These are phyloP conservation scores for Quadroppia sp. DNA, from an alignment of 2,888 invertebrate genomes.

Conservation along the genomic window DNA sequence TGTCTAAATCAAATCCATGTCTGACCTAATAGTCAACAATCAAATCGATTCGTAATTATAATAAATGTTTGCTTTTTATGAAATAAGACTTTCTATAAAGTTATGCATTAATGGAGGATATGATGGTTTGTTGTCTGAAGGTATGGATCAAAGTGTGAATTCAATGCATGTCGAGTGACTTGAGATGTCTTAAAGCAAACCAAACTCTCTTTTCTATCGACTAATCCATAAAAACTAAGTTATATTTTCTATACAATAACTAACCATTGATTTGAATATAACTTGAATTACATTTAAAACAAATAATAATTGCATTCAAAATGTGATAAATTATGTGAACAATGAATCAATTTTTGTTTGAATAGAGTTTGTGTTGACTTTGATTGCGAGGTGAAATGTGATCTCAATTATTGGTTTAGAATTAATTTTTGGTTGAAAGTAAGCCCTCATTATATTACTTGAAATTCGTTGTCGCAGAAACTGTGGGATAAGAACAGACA, in stretches of 20 bases:
- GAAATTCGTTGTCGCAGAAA: conserved; percentile 11
- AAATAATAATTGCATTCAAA: background rate
- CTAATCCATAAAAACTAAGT: background rate
- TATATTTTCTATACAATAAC: background rate
- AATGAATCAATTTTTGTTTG: background rate
- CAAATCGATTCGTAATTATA: background rate
- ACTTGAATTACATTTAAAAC: background rate
- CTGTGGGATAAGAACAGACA: background rate
- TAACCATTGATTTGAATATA: background rate
- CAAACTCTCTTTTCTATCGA: background rate
- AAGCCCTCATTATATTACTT: conserved; percentile 1
- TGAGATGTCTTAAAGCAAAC: background rate
- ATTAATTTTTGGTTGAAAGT: background rate
- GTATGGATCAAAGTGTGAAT: background rate
- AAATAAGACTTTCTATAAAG: conserved; percentile 5
- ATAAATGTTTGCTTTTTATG: background rate
- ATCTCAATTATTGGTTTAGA: background rate
- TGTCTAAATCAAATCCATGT: background rate
- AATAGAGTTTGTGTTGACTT: background rate
- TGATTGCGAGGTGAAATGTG: background rate
- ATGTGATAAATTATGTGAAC: background rate
- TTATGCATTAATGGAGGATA: conserved; percentile 3
- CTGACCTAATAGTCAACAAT: background rate
- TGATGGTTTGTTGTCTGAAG: background rate
- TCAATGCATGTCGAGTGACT: background rate